Percentiles rank a stretch among this genome's conserved stretches.
Conservation (phyloP, 2,888 invertebrate genomes). For the Agelastica alni region DNA sequence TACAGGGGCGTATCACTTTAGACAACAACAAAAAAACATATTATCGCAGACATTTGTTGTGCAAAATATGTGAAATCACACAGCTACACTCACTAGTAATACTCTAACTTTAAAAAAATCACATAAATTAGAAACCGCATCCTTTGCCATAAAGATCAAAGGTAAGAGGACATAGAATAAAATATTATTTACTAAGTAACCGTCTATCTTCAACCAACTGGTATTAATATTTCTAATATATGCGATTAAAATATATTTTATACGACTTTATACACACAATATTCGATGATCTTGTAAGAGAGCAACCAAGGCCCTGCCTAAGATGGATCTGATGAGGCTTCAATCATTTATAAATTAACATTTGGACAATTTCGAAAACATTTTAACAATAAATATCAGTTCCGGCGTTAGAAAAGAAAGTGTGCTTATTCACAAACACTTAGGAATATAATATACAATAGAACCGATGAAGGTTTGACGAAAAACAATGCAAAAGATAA, state of each 20-base stretch:
- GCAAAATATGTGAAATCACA: slow-evolving; percentile 49
- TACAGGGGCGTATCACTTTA: slow-evolving; percentile 30
- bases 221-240: background rate
- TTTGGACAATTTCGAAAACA: no score
- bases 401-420: no score
- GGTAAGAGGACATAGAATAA: no score
- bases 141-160: no score
- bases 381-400: no score
- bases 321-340: background rate
- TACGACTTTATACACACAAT: slow-evolving; percentile 52
- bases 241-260: slow-evolving; percentile 38
- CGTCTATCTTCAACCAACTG: no score
- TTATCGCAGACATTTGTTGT: slow-evolving; percentile 38
- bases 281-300: slow-evolving; percentile 41
- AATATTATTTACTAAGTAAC: no score
- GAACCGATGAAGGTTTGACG: no score
- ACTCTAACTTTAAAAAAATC: slow-evolving; percentile 31
- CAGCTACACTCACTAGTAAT: slow-evolving; percentile 46
- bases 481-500: no score
- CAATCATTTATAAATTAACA: slow-evolving; percentile 3
- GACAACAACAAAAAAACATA: slow-evolving; percentile 30
- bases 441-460: no score
- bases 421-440: no score
- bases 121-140: slow-evolving; percentile 36
- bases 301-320: background rate